Conservation (phyloP, 1,140 invertebrate species). For the Bombus vancouverensis region DNA sequence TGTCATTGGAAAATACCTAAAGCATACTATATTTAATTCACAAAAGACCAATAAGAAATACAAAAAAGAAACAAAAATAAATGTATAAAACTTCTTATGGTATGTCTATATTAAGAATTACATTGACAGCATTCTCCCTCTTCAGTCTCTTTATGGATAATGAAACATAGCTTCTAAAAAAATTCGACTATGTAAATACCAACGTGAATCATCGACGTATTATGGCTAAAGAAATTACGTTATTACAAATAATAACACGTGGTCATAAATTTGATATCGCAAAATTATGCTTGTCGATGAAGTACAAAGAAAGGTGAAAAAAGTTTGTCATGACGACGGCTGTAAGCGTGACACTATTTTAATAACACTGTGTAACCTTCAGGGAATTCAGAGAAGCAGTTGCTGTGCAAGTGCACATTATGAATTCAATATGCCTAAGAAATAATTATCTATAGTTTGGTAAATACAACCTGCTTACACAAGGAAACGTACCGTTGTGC, state of each 20-base stretch:
- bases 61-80: conserved; percentile 27
- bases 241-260: conserved; percentile 29
- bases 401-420: conserved; percentile 2
- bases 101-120: conserved; percentile 34
- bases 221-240: neutral
- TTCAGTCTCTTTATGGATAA: neutral
- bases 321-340: conserved; percentile 47
- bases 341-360: conserved; percentile 31
- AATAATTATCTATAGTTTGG: conserved; percentile 28
- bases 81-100: neutral
- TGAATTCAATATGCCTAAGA: conserved; percentile 8
- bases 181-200: conserved; percentile 6
- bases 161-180: conserved; percentile 12
- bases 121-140: conserved; percentile 46
- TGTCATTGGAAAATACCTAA: neutral
- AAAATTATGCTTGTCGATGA: conserved; percentile 15
- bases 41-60: neutral
- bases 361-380: conserved; percentile 44
- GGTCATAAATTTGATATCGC: conserved; percentile 7
- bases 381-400: conserved; percentile 12
- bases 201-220: neutral
- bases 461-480: conserved; percentile 11
- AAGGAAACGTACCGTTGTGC: conserved; percentile 70
- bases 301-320: conserved; percentile 44
- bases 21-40: neutral